These are phyloP conservation scores for Pristionchus maxplancki DNA, from an alignment of 2,888 invertebrate genomes.

Conservation along the genomic window DNA sequence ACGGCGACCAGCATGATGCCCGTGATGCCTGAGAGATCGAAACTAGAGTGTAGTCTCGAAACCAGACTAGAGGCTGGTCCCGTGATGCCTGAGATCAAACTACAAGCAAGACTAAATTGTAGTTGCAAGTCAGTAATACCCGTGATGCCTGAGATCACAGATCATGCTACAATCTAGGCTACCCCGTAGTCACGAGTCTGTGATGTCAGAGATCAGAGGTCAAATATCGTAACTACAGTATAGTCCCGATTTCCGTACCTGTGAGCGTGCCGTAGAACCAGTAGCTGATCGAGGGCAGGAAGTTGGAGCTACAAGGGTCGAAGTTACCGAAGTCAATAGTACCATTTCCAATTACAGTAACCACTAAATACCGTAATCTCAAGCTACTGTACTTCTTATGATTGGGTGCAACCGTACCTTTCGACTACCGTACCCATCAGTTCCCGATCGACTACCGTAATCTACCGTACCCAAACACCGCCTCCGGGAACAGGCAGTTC, in stretches of 20 bases:
- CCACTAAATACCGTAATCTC: too few relatives aligned
- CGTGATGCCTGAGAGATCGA: conserved; percentile 78
- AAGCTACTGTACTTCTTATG: too few relatives aligned
- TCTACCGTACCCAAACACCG: conserved; percentile 84
- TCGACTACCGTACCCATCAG: too few relatives aligned
- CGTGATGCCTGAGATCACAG: background rate
- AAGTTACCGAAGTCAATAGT: background rate
- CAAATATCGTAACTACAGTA: conserved; percentile 25
- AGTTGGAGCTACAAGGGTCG: conserved; percentile 84
- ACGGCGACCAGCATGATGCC: conserved; percentile 89
- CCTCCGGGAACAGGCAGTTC: conserved; percentile 92
- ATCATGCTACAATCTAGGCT: background rate
- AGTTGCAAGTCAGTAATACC: too few relatives aligned
- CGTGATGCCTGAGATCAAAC: conserved; percentile 53
- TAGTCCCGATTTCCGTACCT: conserved; percentile 80
- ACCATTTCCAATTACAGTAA: background rate
- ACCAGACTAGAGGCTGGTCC: too few relatives aligned
- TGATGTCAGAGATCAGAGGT: background rate
- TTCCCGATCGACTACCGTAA: background rate
- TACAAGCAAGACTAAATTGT: background rate
- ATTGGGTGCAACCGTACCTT: too few relatives aligned
- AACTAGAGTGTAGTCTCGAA: too few relatives aligned
- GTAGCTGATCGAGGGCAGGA: conserved; percentile 92
- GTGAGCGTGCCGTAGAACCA: conserved; percentile 92
- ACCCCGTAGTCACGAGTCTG: background rate